Conservation (phyloP, 2,888 invertebrate species). For the Lissocephala sabroskyi region DNA sequence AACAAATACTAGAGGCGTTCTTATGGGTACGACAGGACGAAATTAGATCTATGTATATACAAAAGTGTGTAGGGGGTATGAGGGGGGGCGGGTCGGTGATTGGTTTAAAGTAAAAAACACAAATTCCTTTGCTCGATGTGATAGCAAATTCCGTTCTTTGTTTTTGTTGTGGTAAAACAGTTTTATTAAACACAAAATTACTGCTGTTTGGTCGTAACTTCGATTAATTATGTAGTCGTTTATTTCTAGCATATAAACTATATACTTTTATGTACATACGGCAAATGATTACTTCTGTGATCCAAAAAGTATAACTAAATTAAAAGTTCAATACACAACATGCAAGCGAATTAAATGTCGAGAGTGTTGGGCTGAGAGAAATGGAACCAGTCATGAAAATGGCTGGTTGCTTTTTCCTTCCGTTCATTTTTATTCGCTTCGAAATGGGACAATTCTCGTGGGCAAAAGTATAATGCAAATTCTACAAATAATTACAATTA, state of each 20-base stretch:
- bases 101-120: constrained; percentile 32
- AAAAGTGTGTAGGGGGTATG: too few relatives aligned
- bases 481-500: constrained; percentile 42
- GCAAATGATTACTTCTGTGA: constrained; percentile 54
- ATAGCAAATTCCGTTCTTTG: constrained; percentile 37
- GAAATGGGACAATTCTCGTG: background rate
- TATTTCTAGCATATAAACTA: constrained; percentile 42
- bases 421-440: background rate
- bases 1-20: too few relatives aligned
- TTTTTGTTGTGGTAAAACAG: constrained; percentile 30
- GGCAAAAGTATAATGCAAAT: constrained; percentile 46
- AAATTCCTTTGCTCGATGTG: constrained; percentile 35
- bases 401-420: too few relatives aligned
- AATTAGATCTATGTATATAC: too few relatives aligned
- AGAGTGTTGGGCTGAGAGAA: background rate
- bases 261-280: constrained; percentile 51
- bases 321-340: constrained; percentile 42
- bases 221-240: constrained; percentile 16
- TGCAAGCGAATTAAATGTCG: constrained; percentile 42
- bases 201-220: constrained; percentile 35
- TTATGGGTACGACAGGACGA: too few relatives aligned
- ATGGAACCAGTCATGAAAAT: background rate
- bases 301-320: constrained; percentile 50
- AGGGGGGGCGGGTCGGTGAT: too few relatives aligned
- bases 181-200: constrained; percentile 59